Percentiles rank a stretch among this genome's conserved stretches.
Evolutionary conservation across 2,113 vertebrate genomes (phyloP).

Genomic region (Pollimyrus isidori): DNA sequence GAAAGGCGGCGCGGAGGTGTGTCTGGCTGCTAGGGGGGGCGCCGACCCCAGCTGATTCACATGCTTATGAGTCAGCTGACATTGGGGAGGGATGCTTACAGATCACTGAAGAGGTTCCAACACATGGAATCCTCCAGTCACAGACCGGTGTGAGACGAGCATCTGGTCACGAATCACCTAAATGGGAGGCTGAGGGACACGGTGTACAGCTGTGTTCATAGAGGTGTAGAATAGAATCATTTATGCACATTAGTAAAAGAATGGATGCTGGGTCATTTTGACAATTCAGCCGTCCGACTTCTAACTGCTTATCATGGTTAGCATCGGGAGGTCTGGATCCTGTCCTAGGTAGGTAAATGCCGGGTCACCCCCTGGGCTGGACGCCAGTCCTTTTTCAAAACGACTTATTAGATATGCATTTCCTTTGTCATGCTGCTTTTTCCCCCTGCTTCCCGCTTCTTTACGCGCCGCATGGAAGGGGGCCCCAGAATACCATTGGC

Average conservation of each 20-base stretch:
- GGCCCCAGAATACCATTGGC: background rate
- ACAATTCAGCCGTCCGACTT: background rate
- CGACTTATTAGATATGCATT: background rate
- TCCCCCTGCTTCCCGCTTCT: background rate
- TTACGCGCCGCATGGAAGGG: background rate
- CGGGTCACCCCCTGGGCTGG: background rate
- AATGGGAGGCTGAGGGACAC: background rate
- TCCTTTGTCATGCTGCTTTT: background rate
- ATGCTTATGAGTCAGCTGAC: constrained; percentile 49
- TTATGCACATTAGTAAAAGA: background rate
- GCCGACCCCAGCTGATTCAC: constrained; percentile 48
- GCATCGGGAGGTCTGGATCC: background rate
- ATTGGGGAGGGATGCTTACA: constrained; percentile 52
- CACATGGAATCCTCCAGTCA: constrained; percentile 49
- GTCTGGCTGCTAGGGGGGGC: constrained; percentile 44
- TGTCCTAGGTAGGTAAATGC: background rate
- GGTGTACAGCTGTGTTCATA: background rate
- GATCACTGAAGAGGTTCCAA: constrained; percentile 43
- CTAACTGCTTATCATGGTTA: background rate
- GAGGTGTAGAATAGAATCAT: background rate
- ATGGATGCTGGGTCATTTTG: background rate
- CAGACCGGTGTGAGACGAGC: constrained; percentile 51
- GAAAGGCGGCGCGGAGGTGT: constrained; percentile 32
- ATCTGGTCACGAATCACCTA: constrained; percentile 42
- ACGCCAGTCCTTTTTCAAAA: background rate